Evolutionary conservation across 2,113 vertebrate genomes (phyloP).

Genomic region (Ictalurus punctatus): DNA sequence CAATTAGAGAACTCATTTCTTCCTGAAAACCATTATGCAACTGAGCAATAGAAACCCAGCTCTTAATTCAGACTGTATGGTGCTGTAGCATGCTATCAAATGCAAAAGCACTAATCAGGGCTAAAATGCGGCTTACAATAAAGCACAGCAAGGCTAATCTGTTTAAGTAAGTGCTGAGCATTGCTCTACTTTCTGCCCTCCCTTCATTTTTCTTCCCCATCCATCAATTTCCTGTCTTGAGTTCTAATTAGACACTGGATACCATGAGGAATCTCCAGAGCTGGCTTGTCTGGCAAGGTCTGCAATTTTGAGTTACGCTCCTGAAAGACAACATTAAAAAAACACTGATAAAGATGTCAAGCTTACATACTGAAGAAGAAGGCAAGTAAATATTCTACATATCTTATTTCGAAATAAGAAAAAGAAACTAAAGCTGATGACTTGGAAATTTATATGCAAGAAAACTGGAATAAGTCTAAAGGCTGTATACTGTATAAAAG

Average conservation of each 20-base stretch:
- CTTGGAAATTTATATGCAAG: not conserved
- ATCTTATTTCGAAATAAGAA: not conserved
- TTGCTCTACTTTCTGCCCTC: not conserved
- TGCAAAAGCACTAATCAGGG: not conserved
- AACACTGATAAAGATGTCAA: not conserved
- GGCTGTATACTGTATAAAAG: not conserved
- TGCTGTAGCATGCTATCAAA: not conserved
- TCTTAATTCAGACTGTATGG: not conserved
- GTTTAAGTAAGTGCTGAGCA: not conserved
- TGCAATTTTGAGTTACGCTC: not conserved
- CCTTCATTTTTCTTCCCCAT: not conserved
- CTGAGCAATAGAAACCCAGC: not conserved
- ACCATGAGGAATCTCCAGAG: not conserved
- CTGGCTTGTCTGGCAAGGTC: not conserved
- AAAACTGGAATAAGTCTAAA: not conserved
- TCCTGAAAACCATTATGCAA: not conserved
- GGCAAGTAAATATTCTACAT: not conserved
- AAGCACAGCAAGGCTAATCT: not conserved
- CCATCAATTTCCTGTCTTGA: conserved; percentile 26
- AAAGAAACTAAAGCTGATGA: not conserved
- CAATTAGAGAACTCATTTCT: not conserved
- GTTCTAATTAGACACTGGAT: conserved; percentile 26
- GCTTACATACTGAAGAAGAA: not conserved
- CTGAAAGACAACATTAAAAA: not conserved
- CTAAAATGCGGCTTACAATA: not conserved